Percentiles rank a stretch among this genome's conserved stretches.
These are phyloP conservation scores for Odontesthes bonariensis DNA, from an alignment of 2,113 vertebrate species.

Conservation along the genomic window DNA sequence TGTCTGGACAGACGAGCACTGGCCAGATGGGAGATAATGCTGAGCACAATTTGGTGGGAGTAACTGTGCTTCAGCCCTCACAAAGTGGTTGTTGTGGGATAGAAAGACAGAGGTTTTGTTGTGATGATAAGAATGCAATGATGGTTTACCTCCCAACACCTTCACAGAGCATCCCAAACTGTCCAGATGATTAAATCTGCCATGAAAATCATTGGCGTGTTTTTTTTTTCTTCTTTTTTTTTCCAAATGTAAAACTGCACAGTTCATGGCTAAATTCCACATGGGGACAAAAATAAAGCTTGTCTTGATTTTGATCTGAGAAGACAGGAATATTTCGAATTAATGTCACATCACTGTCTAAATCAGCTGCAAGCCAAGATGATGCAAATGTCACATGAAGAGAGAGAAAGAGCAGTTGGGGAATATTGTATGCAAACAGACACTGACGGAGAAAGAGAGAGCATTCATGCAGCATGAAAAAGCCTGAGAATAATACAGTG, in stretches of 20 bases:
- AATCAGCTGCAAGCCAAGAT: constrained; percentile 4
- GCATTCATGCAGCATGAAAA: not conserved
- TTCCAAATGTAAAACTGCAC: not conserved
- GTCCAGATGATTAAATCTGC: constrained; percentile 11
- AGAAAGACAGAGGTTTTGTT: constrained; percentile 1
- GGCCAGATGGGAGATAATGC: constrained; percentile 60
- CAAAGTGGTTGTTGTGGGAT: not conserved
- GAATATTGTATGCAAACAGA: constrained; percentile 24
- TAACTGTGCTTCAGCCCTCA: constrained; percentile 7
- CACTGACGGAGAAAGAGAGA: not conserved
- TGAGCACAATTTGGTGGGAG: constrained; percentile 11
- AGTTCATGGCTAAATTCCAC: not conserved
- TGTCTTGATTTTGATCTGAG: not conserved
- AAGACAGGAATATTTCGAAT: constrained; percentile 23
- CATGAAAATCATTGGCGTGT: not conserved
- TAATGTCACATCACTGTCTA: constrained; percentile 14
- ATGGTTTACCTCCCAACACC: constrained; percentile 2
- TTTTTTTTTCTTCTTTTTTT: not conserved
- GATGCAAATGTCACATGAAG: constrained; percentile 24
- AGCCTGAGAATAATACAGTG: not conserved
- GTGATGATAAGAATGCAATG: not conserved
- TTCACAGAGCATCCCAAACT: constrained; percentile 3
- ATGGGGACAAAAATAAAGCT: not conserved
- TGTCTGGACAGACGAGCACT: constrained; percentile 36
- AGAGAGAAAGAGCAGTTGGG: not conserved